These are phyloP conservation scores for Mizuhopecten yessoensis DNA, from an alignment of 1,140 invertebrate species.

Conservation along the genomic window DNA sequence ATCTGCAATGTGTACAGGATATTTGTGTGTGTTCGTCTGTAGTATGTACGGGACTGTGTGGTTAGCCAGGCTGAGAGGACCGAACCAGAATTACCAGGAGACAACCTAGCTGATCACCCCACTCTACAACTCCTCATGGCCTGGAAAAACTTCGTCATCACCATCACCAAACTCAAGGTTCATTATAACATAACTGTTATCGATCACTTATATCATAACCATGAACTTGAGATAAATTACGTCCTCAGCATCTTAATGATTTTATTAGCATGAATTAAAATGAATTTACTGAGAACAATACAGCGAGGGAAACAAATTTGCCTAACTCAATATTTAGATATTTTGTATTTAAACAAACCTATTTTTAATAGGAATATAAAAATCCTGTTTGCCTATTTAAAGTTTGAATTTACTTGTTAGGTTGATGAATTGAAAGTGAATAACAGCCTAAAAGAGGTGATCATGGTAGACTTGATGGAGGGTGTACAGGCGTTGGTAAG, in stretches of 20 bases:
- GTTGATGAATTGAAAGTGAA: conserved; percentile 52
- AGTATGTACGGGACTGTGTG: conserved; percentile 63
- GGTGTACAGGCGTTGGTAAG: conserved; percentile 51
- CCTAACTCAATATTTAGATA: too few species aligned
- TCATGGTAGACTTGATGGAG: conserved; percentile 58
- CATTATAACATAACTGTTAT: not conserved
- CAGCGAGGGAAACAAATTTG: too few species aligned
- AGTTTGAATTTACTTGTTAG: conserved; percentile 45
- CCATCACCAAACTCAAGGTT: conserved; percentile 64
- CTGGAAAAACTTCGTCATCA: conserved; percentile 78
- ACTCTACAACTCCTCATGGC: conserved; percentile 71
- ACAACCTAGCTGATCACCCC: conserved; percentile 61
- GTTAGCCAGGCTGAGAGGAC: conserved; percentile 46
- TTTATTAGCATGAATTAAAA: too few species aligned
- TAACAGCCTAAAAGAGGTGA: conserved; percentile 55
- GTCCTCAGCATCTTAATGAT: too few species aligned
- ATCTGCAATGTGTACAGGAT: too few species aligned
- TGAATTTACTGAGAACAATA: too few species aligned
- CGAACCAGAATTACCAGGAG: conserved; percentile 36
- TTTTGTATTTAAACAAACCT: too few species aligned
- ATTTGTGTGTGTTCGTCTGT: conserved; percentile 32
- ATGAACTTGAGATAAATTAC: too few species aligned
- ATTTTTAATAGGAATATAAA: too few species aligned
- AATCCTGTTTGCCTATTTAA: too few species aligned
- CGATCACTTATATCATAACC: too few species aligned